Base-by-base conservation (phyloP, 2,113 vertebrate species). In the Geothlypis trichas region DNA sequence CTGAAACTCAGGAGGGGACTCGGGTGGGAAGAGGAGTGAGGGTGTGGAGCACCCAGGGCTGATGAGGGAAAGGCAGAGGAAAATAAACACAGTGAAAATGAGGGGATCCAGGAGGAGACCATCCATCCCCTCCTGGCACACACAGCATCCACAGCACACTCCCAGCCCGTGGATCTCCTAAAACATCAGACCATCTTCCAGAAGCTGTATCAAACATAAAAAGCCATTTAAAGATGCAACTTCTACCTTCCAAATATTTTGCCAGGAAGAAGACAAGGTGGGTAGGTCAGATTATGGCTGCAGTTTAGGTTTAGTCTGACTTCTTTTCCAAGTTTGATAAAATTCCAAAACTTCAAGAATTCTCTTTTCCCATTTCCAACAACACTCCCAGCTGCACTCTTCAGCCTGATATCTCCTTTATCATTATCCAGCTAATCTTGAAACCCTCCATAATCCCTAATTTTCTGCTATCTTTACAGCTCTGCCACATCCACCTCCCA, bases 101-200 rank as follows among this genome's bases (percentile, higher is more conserved):
- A 69, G 14, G 37, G 23, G 46, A 82, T 12, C 4, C 79, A 82
- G 46, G 21, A 90, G 30, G 46, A 66, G 58, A 42, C 24, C 57
- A 31, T 4, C 7, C 20, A 35, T 8, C 37, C 22, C 52, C 59
- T 55, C 22, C 3, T 1, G 18, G 52, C 58, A 67, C 89, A 55
- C 4, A 20, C 49, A 37, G 35, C 35, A 54, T 22, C 51, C 24
- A 26, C 15, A 1, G 15, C 42, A 57, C 1, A 0, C 58, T 33
- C 58, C 61, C 4, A 3, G 2, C 20, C 13, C 49, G 13, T 0
- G 2, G 14, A 35, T 35, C 33, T 28, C 27, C 13, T 47, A 26
- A 57, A 31, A 17, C 3, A 67, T 19, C n/a, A 41, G 23, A 39
- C 10, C 69, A 7, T 3, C 30, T 47, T 21, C n/a, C 74, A 74